Conservation (phyloP, 2,888 invertebrate species). For the Rhabditoides inermis region DNA sequence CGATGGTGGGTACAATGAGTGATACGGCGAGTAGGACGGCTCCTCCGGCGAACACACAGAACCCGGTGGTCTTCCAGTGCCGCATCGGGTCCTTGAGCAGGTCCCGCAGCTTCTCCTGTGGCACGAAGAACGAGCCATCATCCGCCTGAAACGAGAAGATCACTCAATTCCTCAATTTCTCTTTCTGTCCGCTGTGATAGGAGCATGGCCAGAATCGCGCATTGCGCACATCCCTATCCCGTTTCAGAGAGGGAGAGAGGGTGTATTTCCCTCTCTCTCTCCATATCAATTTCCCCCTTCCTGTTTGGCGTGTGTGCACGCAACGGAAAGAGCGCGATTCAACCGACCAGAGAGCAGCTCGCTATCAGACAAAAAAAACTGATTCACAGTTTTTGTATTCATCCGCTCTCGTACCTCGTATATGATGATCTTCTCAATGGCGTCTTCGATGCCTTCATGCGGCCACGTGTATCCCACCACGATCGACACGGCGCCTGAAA, state of each 20-base stretch:
- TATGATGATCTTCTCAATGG: slow-evolving; percentile 24
- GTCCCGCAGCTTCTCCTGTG: slow-evolving; percentile 38
- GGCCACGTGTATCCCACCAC: slow-evolving; percentile 50
- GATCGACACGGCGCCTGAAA: slow-evolving; percentile 46
- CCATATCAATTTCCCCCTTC: no score
- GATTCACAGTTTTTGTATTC: neutral
- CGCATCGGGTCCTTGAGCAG: slow-evolving; percentile 47
- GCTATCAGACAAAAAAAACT: neutral
- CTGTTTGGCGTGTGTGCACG: no score
- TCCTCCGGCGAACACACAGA: slow-evolving; percentile 45
- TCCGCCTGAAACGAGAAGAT: slow-evolving; percentile 33
- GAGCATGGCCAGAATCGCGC: neutral
- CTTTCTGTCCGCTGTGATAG: neutral
- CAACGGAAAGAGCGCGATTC: no score
- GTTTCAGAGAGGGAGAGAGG: no score
- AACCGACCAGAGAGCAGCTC: no score
- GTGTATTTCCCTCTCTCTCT: no score
- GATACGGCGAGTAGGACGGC: slow-evolving; percentile 44
- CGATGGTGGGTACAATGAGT: slow-evolving; percentile 43
- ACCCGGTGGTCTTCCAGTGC: slow-evolving; percentile 44
- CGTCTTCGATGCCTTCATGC: slow-evolving; percentile 28
- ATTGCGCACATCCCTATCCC: no score
- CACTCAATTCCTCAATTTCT: neutral
- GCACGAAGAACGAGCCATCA: slow-evolving; percentile 45
- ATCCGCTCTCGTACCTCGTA: slow-evolving; percentile 15